Evolutionary conservation across 1,140 invertebrate species (phyloP), one percentile per base, ranked within the genome.

Genomic region (Elymnias hypermnestra): DNA sequence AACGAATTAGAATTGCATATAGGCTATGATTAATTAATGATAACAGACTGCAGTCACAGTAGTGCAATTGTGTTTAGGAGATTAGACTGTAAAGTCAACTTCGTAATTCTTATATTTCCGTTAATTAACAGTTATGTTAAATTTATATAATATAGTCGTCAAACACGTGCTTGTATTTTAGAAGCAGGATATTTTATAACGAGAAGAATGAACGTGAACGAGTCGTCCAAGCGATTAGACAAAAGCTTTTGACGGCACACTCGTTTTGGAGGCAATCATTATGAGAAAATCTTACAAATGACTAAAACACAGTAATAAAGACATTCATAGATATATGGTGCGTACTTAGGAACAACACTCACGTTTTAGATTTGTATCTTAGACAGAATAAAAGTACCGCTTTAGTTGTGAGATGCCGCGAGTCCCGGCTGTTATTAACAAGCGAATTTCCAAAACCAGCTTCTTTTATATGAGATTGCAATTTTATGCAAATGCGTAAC

Each of bases 211-310:
- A 55, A 71, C 65, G 63, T 73, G 61, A 57, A 61, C 57, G 53
- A 71, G 50, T 55, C 64, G 54, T 70, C 53, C 54, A 47, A 67
- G 63, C 75, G 73, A 81, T 83, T 81, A 82, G 67, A 85, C 74
- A 79, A 84, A 82, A 53, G 67, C 68, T 77, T 74, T 52, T 83
- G 78, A 77, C 74, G 74, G 72, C 72, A 53, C 72, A 68, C 78
- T 85, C 81, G 78, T 84, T 84, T 83, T 77, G 63, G 73, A 49
- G 69, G 72, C 74, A 84, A 84, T 84, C 81, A 84, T 84, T 84
- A 84, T 84, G 81, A 84, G 81, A 84, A 84, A 84, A 84, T 84
- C 81, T 84, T 73, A 72, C 65, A 84, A 84, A 84, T 82, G 81
- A 83, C 81, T 81, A 78, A 78, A 79, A 57, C 59, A 76, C 63